phyloP scores from a whole-genome alignment of 2,113 vertebrate species.

The Hyperopisus bebe region DNA sequence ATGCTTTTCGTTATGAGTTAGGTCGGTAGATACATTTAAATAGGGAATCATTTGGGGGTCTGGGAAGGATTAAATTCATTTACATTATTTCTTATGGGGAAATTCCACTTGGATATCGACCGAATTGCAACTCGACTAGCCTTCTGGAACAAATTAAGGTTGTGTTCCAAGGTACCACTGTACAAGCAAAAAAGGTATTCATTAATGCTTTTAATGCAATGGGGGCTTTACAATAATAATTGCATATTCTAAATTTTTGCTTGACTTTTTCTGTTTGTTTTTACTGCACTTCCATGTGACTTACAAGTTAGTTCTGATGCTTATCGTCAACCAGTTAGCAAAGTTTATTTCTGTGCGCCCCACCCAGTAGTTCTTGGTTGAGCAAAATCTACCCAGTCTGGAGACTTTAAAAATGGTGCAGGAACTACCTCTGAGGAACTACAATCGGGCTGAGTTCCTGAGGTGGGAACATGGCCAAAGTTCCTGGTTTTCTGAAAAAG shows the following conservation, averaged over 20 bases:
- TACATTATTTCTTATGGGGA: too few relatives aligned
- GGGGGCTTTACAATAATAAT: neutral
- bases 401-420: neutral
- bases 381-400: neutral
- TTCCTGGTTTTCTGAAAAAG: neutral
- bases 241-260: neutral
- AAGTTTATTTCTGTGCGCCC: neutral
- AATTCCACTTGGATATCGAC: too few relatives aligned
- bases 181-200: neutral
- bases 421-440: neutral
- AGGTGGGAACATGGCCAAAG: neutral
- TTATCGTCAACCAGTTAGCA: neutral
- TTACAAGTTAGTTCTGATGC: neutral
- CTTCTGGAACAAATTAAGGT: too few relatives aligned
- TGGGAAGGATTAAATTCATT: too few relatives aligned
- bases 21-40: too few relatives aligned
- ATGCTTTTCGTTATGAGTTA: too few relatives aligned
- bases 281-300: neutral
- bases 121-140: too few relatives aligned
- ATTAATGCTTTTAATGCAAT: neutral
- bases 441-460: neutral
- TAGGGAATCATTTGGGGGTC: too few relatives aligned
- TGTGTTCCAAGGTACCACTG: too few relatives aligned
- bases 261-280: neutral
- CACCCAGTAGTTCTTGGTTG: neutral